Base-by-base conservation (phyloP, 2,113 vertebrate species). In the Ameiurus melas region DNA sequence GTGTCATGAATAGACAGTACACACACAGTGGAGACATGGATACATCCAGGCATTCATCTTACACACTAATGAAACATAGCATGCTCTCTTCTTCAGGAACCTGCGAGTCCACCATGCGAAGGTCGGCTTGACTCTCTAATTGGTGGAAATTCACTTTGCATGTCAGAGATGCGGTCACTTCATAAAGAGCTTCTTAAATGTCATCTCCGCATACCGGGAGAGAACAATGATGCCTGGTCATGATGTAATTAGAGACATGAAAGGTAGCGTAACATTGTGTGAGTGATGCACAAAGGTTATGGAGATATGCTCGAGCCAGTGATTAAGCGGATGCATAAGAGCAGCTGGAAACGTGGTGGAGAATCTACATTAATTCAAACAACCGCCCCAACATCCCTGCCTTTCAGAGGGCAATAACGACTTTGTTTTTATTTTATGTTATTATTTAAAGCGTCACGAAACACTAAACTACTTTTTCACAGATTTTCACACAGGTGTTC, bases 201-300 rank as follows among this genome's bases (percentile, higher is more conserved):
- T 81, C 80, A 55, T 33, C 22, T 16, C 33, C 53, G 13, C 5
- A 27, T 83, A 47, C 33, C 22, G 9, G 36, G 36, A 83, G 39
- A 64, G 80, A 62, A 86, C 33, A 64, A 62, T 60, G 66, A 33
- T 19, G 62, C 79, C n/a, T 43, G 88, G 85, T 87, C 87, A n/a
- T 33, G 8, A 82, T 91, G 89, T 92, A 90, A 92, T 91, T 91
- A 91, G 66, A 55, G 58, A 84, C 85, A 89, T 90, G 62, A 90
- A 92, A 90, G 87, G 73, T 47, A 85, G 36, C 25, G 33, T 53
- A 89, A 70, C 60, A 81, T 86, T 90, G 88, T 62, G 19, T 79
- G 64, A 71, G 33, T 25, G 80, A 25, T 22, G 33, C 33, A 55
- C 25, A 86, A 90, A 89, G 89, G 86, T 89, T 89, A 88, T 9